Evolutionary conservation across 2,888 invertebrate species (phyloP).

Genomic region (Pandemis cinnamomeana): DNA sequence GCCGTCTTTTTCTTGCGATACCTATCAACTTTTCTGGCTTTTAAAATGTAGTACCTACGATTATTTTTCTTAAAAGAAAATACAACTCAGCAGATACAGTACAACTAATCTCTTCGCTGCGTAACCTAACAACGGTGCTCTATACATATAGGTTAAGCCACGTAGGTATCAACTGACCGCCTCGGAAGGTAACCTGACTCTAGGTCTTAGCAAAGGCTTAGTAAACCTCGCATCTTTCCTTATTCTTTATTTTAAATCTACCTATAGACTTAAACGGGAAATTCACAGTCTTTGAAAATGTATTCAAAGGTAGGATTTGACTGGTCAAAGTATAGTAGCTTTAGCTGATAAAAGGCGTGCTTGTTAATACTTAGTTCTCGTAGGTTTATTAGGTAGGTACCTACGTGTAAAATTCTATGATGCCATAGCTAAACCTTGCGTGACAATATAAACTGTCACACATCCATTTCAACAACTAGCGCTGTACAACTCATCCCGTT

Average conservation of each 20-base stretch:
- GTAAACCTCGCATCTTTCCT: conserved; percentile 58
- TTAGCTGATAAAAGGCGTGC: no score
- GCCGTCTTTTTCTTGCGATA: no score
- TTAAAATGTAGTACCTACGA: neutral
- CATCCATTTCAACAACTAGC: neutral
- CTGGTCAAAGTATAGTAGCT: neutral
- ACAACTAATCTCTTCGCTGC: conserved; percentile 31
- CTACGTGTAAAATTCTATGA: neutral
- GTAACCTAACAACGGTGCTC: conserved; percentile 40
- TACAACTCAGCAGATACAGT: conserved; percentile 6
- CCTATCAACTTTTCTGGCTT: neutral
- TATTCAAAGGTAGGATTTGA: neutral
- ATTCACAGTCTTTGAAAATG: neutral
- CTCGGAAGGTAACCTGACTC: conserved; percentile 70
- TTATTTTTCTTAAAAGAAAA: conserved; percentile 7
- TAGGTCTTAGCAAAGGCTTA: conserved; percentile 55
- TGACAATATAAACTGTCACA: conserved; percentile 14
- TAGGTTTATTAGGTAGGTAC: no score
- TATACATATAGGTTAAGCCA: conserved; percentile 54
- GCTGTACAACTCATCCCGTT: conserved; percentile 27
- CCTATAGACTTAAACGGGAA: conserved; percentile 47
- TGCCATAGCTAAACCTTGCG: neutral
- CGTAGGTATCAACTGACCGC: conserved; percentile 59
- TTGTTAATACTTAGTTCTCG: no score
- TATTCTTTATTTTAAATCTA: conserved; percentile 64